Evolutionary conservation across 2,113 vertebrate species (phyloP).

Genomic region (Pelodiscus sinensis): DNA sequence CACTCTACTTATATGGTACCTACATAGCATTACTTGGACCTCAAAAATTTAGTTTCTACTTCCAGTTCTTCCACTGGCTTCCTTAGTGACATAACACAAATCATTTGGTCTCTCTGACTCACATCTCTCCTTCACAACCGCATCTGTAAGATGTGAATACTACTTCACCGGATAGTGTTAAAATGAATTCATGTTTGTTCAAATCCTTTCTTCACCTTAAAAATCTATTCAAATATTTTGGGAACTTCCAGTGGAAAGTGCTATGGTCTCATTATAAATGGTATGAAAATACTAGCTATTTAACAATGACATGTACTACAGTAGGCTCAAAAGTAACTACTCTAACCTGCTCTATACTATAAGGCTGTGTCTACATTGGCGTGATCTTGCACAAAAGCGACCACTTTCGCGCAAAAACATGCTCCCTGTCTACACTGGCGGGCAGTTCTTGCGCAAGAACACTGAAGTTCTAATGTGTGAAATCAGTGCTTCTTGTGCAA

Average conservation of each 20-base stretch:
- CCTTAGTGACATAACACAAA: background rate
- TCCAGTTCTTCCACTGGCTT: background rate
- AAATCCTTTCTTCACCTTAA: background rate
- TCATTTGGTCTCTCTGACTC: background rate
- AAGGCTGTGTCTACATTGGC: too few relatives aligned
- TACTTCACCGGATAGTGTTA: background rate
- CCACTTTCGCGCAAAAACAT: too few relatives aligned
- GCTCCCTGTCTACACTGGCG: too few relatives aligned
- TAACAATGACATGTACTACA: background rate
- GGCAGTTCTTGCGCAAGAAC: too few relatives aligned
- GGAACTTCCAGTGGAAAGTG: background rate
- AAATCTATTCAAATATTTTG: background rate
- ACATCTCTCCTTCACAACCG: background rate
- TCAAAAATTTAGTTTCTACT: slow-evolving; percentile 11
- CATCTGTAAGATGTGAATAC: background rate
- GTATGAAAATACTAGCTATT: background rate
- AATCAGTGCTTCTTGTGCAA: too few relatives aligned
- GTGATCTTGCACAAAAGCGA: too few relatives aligned
- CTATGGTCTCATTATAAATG: background rate
- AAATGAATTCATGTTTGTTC: background rate
- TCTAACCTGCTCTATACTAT: background rate
- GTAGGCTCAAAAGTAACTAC: background rate
- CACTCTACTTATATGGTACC: background rate
- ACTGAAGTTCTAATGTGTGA: too few relatives aligned
- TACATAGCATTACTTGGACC: background rate